Conservation (phyloP, 2,888 invertebrate genomes). For the Operophtera brumata region DNA sequence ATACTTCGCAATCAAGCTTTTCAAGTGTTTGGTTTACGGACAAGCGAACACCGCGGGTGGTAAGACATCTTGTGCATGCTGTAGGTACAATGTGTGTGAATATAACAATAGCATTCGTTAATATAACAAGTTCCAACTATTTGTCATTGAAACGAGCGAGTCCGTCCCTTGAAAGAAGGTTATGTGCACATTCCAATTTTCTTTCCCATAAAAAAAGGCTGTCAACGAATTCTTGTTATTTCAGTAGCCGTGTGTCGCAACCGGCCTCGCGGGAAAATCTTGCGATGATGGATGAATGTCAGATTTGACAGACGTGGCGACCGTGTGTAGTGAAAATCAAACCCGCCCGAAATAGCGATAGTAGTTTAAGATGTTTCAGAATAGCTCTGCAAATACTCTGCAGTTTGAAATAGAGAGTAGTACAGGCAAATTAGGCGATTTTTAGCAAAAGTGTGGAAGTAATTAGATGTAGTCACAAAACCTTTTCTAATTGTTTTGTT, state of each 20-base stretch:
- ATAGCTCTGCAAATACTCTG: conserved; percentile 1
- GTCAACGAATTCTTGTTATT: conserved; percentile 28
- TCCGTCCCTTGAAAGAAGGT: conserved; percentile 3
- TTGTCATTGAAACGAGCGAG: background rate
- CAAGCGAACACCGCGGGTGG: background rate
- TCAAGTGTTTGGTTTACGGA: conserved; percentile 6
- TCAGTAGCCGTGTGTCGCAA: conserved; percentile 39
- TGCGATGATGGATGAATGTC: conserved; percentile 41
- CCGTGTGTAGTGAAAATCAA: conserved; percentile 33
- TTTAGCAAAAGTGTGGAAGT: no score
- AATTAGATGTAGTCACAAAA: no score
- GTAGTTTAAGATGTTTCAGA: conserved; percentile 10
- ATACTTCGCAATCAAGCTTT: conserved; percentile 12
- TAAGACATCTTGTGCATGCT: background rate
- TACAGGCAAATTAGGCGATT: no score
- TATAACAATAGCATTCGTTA: no score
- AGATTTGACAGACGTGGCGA: conserved; percentile 37
- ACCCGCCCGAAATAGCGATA: conserved; percentile 24
- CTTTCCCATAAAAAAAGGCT: conserved; percentile 27
- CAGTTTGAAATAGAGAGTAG: background rate
- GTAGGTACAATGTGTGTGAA: background rate
- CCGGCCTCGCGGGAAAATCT: conserved; percentile 34
- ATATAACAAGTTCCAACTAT: background rate
- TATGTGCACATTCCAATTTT: conserved; percentile 11
- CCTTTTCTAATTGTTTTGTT: no score